Base-by-base conservation (phyloP, 2,797 vertebrate genomes). In the Phalanger gymnotis region DNA sequence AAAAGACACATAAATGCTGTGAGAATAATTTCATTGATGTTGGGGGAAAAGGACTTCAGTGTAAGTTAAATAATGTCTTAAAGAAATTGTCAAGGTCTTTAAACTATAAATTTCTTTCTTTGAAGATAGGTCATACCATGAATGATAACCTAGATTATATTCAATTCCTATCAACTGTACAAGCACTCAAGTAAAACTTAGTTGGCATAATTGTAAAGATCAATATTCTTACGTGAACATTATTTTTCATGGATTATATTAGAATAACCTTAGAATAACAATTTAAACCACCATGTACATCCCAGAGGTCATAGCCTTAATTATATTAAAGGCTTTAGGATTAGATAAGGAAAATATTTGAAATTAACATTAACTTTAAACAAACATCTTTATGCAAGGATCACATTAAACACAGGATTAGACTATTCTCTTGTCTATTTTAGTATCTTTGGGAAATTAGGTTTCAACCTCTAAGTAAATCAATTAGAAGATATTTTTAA, bases 321-420 rank as follows among this genome's bases (percentile, higher is more conserved):
- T 53, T 54, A 14, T 13, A 90, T 27, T 87, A 90, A 90, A 90
- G 34, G 1, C 5, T 90, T 90, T 2, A 90, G 51, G 53, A 90
- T 90, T 90, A 90, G 89, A 87, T 90, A 90, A 53, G 90, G 52
- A 90, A 90, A 90, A 90, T 87, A 87, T 90, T 31, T 53, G 30
- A 90, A 90, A 34, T 90, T 90, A 31, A 54, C 52, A 34, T 19
- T 54, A 54, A 53, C 28, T 54, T 90, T 90, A 54, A 87, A 87
- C 22, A 87, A 87, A 90, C 30, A 90, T 90, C 52, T n/a, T 90
- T 90, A 54, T 90, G 30, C 90, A 90, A 34, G 0, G 53, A 54
- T 90, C 53, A n/a, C 19, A 54, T 90, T 54, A 90, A 90, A 90
- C 53, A 90, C 28, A 90, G 22, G 40, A 87, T 87, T 87, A 87